Conservation (phyloP, 2,888 invertebrate species). For the Eumerus sabulonum region DNA sequence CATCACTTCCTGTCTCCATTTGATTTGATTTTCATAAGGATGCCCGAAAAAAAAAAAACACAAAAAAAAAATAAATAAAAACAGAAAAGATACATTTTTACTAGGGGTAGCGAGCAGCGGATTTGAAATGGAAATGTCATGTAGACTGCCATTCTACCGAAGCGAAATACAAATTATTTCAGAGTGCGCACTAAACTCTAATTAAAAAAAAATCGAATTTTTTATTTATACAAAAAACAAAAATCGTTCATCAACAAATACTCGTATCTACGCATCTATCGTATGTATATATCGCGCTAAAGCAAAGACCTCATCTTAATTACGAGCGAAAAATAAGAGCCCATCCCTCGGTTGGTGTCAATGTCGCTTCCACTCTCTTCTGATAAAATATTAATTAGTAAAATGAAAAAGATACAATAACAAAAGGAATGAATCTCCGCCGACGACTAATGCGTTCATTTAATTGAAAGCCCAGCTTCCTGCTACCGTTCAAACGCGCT, state of each 20-base stretch:
- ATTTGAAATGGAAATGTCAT: slow-evolving; percentile 67
- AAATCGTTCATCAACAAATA: too few relatives aligned
- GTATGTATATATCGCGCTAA: slow-evolving; percentile 12
- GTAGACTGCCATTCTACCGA: slow-evolving; percentile 59
- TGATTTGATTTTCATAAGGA: slow-evolving; percentile 46
- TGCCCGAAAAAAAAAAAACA: slow-evolving; percentile 45
- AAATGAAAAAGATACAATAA: slow-evolving; percentile 50
- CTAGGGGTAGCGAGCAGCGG: slow-evolving; percentile 5
- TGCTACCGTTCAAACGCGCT: slow-evolving; percentile 10
- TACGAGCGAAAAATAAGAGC: too few relatives aligned
- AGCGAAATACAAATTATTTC: slow-evolving; percentile 47
- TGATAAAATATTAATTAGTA: slow-evolving; percentile 62
- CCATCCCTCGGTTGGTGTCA: slow-evolving; percentile 7
- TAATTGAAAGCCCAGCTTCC: slow-evolving; percentile 57
- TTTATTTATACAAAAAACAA: slow-evolving; percentile 7
- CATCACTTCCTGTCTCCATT: slow-evolving; percentile 40
- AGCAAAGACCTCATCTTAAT: slow-evolving; percentile 17
- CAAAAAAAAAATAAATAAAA: background rate
- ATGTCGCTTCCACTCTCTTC: slow-evolving; percentile 4
- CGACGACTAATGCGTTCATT: slow-evolving; percentile 62
- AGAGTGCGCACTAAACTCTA: slow-evolving; percentile 17
- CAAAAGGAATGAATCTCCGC: slow-evolving; percentile 36
- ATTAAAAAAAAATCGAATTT: slow-evolving; percentile 17
- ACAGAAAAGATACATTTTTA: too few relatives aligned
- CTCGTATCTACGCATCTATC: too few relatives aligned